These are phyloP conservation scores for Campylorhamphus procurvoides DNA, from an alignment of 2,113 vertebrate species.

Conservation along the genomic window DNA sequence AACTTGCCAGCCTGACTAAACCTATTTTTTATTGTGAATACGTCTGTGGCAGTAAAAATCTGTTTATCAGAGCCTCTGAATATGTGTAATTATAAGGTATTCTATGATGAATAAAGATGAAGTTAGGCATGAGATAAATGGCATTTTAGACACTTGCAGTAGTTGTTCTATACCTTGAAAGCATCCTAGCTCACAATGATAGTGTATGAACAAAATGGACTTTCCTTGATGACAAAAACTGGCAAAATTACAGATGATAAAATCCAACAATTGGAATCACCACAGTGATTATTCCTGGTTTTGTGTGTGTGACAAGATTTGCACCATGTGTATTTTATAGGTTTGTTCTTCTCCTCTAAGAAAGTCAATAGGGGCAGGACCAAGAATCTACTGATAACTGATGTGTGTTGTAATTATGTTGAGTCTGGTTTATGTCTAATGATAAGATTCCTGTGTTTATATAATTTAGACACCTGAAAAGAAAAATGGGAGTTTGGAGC, in stretches of 20 bases:
- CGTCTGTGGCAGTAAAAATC: constrained; percentile 8
- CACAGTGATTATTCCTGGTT: neutral
- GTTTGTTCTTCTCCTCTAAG: neutral
- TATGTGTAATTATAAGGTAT: neutral
- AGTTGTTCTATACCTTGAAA: neutral
- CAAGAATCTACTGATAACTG: constrained; percentile 26
- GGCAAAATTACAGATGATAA: neutral
- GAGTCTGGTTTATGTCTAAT: constrained; percentile 32
- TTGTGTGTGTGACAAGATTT: neutral
- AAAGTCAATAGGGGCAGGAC: neutral
- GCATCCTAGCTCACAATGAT: neutral
- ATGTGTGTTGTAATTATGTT: neutral
- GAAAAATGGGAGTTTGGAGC: constrained; percentile 28
- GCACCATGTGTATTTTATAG: neutral
- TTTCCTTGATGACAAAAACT: neutral
- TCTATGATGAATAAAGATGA: neutral
- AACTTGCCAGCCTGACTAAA: neutral
- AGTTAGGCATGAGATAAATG: neutral
- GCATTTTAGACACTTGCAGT: neutral
- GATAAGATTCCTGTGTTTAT: constrained; percentile 53
- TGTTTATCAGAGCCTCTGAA: constrained; percentile 6
- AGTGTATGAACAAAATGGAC: neutral
- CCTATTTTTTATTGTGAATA: neutral
- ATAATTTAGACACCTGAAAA: constrained; percentile 30
- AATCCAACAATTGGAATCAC: neutral